Percentiles rank a stretch among this genome's conserved stretches.
Evolutionary conservation across 1,140 invertebrate genomes (phyloP).

Genomic region (Calephelis nemesis): DNA sequence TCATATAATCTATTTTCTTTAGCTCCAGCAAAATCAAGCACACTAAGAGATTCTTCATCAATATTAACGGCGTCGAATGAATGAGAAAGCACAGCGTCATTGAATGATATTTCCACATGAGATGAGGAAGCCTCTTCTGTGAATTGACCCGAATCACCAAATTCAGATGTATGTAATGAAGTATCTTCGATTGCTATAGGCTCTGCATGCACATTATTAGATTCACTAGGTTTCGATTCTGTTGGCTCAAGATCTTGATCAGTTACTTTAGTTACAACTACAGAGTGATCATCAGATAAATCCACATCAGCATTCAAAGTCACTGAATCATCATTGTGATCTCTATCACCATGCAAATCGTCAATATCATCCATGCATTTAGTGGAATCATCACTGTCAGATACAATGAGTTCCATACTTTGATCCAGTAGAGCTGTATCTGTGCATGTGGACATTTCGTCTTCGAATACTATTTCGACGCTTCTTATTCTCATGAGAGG

Average conservation of each 20-base stretch:
- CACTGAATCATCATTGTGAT: conserved; percentile 49
- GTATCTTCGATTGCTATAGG: conserved; percentile 41
- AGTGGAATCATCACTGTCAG: conserved; percentile 67
- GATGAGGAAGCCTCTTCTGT: conserved; percentile 66
- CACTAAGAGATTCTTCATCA: conserved; percentile 42
- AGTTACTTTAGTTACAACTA: conserved; percentile 40
- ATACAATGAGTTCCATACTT: conserved; percentile 54
- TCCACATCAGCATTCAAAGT: conserved; percentile 67
- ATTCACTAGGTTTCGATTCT: conserved; percentile 16
- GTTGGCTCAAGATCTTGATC: conserved; percentile 6
- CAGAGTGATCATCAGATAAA: conserved; percentile 60
- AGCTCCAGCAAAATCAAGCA: conserved; percentile 33
- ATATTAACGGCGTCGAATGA: conserved; percentile 55
- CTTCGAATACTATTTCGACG: conserved; percentile 73
- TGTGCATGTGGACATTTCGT: conserved; percentile 66
- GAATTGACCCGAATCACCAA: conserved; percentile 62
- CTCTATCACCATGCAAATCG: conserved; percentile 48
- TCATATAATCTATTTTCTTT: conserved; percentile 45
- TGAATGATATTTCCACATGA: conserved; percentile 52
- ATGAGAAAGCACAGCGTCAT: conserved; percentile 65
- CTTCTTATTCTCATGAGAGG: conserved; percentile 72
- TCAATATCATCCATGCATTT: conserved; percentile 66
- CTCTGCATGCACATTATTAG: conserved; percentile 17
- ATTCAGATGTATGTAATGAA: conserved; percentile 58
- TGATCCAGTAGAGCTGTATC: conserved; percentile 58